Base-by-base conservation (phyloP, 2,888 invertebrate genomes). In the Thymelicus lineola region DNA sequence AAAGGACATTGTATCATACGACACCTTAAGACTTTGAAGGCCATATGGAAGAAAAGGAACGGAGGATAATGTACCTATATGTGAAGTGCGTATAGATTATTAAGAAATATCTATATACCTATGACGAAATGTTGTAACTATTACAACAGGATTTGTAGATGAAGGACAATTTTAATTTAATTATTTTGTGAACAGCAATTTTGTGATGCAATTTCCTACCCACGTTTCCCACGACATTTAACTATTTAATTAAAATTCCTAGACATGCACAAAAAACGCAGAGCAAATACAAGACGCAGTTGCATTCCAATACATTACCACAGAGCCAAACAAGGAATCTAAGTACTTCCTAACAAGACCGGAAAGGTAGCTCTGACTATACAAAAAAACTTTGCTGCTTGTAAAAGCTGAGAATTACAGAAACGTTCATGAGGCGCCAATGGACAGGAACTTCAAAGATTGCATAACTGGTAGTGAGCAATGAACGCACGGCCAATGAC, bases 401-500 rank as follows among this genome's bases (percentile, higher is more conserved):
- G 55, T 38, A 48, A 15, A 48, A 35, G 28, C 20, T 58, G 35
- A 63, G 58, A 62, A 57, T 38, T 63, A 38, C 28, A 46, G 48
- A 28, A 7, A 17, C 5, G 15, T 28, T 36, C 48, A 38, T 63
- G 57, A 63, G n/a, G 10, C 62, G 36, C 17, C 66, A 20, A 66
- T 66, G 66, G 48, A 66, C 59, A 60, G 48, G 66, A 66, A 66
- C 46, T 15, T 38, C 48, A 53, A 15, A 20, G 63, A 69, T 69
- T 69, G 50, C 69, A 62, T 59, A 69, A 69, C 69, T 38, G 58
- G 14, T 46, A 58, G 58, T 69, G 69, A 69, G 69, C 69, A 69
- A 63, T 50, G 69, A 69, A 69, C 69, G 69, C 58, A 38, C 69
- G 69, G 69, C 48, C 68, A 63, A 58, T 69, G 68, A 69, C 68